These are phyloP conservation scores for Plebejus melissa DNA, from an alignment of 2,888 invertebrate species.

Conservation along the genomic window DNA sequence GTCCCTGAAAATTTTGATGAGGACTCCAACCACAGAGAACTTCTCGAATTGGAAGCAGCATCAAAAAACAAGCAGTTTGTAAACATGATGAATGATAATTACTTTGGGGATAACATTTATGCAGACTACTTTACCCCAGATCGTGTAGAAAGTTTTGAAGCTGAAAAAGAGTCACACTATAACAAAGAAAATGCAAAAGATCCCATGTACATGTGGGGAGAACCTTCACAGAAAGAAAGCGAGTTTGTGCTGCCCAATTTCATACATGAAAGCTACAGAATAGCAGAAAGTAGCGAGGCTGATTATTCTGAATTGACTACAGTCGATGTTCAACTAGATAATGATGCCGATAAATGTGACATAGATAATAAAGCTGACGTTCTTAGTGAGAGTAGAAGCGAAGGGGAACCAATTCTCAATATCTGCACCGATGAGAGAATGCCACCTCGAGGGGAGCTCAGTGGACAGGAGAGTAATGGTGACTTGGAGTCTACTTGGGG, in stretches of 20 bases:
- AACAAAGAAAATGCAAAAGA: constrained; percentile 55
- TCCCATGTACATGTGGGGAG: constrained; percentile 63
- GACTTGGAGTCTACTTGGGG: constrained; percentile 88
- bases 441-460: constrained; percentile 92
- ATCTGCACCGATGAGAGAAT: constrained; percentile 92
- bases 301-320: constrained; percentile 56
- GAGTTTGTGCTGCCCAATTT: constrained; percentile 71
- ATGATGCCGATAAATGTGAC: constrained; percentile 49
- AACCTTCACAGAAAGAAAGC: constrained; percentile 61
- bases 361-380: constrained; percentile 63
- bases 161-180: constrained; percentile 51
- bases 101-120: constrained; percentile 72
- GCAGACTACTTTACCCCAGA: constrained; percentile 71
- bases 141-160: constrained; percentile 61
- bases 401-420: constrained; percentile 75
- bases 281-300: constrained; percentile 57
- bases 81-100: constrained; percentile 71
- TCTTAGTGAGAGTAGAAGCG: constrained; percentile 58
- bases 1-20: constrained; percentile 60
- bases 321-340: constrained; percentile 42
- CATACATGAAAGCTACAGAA: constrained; percentile 70
- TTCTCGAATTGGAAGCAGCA: constrained; percentile 62
- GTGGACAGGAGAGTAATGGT: constrained; percentile 92
- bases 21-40: constrained; percentile 62
- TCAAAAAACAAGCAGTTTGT: constrained; percentile 71